Percentiles rank a stretch among this genome's conserved stretches.
These are phyloP conservation scores for Phrixothrix hirtus DNA, from an alignment of 2,888 invertebrate genomes.

Conservation along the genomic window DNA sequence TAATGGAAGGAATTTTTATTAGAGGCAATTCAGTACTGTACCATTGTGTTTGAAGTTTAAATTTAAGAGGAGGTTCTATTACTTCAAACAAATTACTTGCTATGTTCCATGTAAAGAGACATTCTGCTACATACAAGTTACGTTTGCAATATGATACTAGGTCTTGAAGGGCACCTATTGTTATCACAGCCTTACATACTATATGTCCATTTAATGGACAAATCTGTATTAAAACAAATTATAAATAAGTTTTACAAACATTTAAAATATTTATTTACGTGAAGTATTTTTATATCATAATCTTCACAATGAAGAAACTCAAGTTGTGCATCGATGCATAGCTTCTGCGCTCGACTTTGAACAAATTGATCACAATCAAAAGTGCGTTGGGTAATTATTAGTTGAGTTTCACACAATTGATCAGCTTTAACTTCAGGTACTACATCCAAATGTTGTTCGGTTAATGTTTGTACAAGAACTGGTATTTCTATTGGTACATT, in stretches of 20 bases:
- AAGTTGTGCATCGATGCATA: slow-evolving; percentile 52
- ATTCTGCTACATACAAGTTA: slow-evolving; percentile 48
- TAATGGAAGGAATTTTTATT: slow-evolving; percentile 39
- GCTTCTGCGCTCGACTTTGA: slow-evolving; percentile 52
- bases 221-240: slow-evolving; percentile 48
- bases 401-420: slow-evolving; percentile 52
- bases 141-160: slow-evolving; percentile 40
- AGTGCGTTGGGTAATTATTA: slow-evolving; percentile 54
- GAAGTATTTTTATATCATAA: slow-evolving; percentile 54
- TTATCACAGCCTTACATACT: slow-evolving; percentile 54
- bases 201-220: slow-evolving; percentile 56
- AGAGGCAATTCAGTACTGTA: slow-evolving; percentile 40
- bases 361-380: slow-evolving; percentile 57
- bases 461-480: slow-evolving; percentile 51
- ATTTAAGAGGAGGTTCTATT: slow-evolving; percentile 46
- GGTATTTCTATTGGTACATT: slow-evolving; percentile 56
- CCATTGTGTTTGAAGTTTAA: slow-evolving; percentile 44
- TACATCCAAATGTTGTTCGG: slow-evolving; percentile 53
- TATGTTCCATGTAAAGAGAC: slow-evolving; percentile 54
- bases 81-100: slow-evolving; percentile 51
- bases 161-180: slow-evolving; percentile 51
- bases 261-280: slow-evolving; percentile 44
- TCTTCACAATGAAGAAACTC: slow-evolving; percentile 55
- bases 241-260: too few species aligned
- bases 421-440: slow-evolving; percentile 54